Conservation (phyloP, 2,797 vertebrate genomes). For the Melanotaenia parkinsoni region DNA sequence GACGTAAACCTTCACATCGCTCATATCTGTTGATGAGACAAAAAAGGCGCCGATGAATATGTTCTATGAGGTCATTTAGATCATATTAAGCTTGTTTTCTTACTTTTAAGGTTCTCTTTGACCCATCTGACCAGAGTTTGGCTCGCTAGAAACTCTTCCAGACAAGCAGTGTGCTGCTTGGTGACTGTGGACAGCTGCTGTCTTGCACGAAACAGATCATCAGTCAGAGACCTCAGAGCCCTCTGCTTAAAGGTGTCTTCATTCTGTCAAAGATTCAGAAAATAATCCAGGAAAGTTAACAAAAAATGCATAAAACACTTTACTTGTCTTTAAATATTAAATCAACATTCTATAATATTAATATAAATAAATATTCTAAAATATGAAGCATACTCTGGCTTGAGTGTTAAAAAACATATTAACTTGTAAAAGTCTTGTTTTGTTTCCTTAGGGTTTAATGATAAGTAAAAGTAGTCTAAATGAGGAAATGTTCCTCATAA, state of each 20-base stretch:
- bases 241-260: slow-evolving; percentile 68
- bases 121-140: slow-evolving; percentile 76
- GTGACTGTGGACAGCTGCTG: slow-evolving; percentile 64
- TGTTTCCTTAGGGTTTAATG: no score
- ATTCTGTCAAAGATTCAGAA: slow-evolving; percentile 42
- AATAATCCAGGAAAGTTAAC: neutral
- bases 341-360: no score
- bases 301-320: neutral
- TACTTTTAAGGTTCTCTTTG: slow-evolving; percentile 71
- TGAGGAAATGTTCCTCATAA: no score
- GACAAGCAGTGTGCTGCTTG: slow-evolving; percentile 65
- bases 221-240: slow-evolving; percentile 59
- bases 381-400: neutral
- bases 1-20: slow-evolving; percentile 82
- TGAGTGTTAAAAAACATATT: neutral
- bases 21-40: slow-evolving; percentile 68
- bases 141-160: slow-evolving; percentile 74
- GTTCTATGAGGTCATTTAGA: neutral
- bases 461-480: no score
- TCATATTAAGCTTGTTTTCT: neutral
- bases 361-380: no score
- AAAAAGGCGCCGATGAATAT: neutral
- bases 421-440: no score
- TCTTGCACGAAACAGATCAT: slow-evolving; percentile 65
- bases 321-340: no score